A percentile compares a stretch with the other conserved stretches of the same genome.
phyloP scores from a whole-genome alignment of 2,113 vertebrate species.

The Rhegmatorhina hoffmannsi region DNA sequence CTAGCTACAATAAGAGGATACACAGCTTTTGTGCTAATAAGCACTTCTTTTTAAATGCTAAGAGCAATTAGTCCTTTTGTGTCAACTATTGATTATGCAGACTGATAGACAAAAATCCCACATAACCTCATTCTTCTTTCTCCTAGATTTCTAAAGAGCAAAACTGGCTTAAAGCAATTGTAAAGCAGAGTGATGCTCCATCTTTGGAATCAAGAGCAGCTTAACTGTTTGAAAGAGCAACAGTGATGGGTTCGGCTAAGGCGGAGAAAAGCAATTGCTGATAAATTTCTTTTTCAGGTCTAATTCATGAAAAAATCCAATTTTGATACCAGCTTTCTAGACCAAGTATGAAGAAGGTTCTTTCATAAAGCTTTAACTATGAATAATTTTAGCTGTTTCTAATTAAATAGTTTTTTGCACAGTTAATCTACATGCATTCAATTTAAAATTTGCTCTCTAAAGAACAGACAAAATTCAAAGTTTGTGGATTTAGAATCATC shows the following conservation, averaged over 20 bases:
- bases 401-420: background rate
- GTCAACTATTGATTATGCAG: constrained; percentile 62
- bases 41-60: constrained; percentile 59
- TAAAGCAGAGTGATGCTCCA: background rate
- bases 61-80: constrained; percentile 66
- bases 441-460: background rate
- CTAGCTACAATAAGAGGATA: constrained; percentile 45
- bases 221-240: background rate
- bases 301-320: background rate
- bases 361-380: background rate
- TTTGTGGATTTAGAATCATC: background rate
- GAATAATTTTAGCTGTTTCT: background rate
- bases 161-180: constrained; percentile 7
- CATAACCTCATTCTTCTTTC: constrained; percentile 29
- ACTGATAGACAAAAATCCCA: constrained; percentile 42
- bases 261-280: background rate
- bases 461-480: background rate
- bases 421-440: background rate
- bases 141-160: constrained; percentile 35
- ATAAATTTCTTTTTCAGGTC: background rate
- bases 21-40: constrained; percentile 59
- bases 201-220: background rate
- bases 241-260: background rate
- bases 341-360: background rate
- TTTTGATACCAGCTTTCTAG: background rate